Evolutionary conservation across 1,140 invertebrate genomes (phyloP).

Genomic region (Oryzaephilus surinamensis): DNA sequence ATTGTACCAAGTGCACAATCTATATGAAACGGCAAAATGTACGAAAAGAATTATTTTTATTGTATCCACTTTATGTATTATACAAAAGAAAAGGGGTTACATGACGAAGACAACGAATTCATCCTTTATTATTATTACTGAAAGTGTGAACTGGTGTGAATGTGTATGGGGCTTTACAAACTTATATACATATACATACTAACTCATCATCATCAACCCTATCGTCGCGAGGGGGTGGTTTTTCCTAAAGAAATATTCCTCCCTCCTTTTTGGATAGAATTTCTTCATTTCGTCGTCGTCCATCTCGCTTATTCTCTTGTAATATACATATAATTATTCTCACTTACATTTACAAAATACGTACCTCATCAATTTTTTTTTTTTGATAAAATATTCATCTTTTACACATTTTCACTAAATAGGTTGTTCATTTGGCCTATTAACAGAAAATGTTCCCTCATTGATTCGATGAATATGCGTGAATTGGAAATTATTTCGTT

Average conservation of each 20-base stretch:
- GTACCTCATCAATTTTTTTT: constrained; percentile 23
- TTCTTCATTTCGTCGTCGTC: constrained; percentile 22
- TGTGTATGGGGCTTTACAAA: too few species aligned
- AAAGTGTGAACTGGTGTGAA: too few species aligned
- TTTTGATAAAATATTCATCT: too few species aligned
- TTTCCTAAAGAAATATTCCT: constrained; percentile 27
- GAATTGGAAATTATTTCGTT: constrained; percentile 16
- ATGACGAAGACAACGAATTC: too few species aligned
- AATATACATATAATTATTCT: too few species aligned
- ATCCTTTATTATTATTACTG: too few species aligned
- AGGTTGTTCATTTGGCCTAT: too few species aligned
- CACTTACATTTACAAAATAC: constrained; percentile 8
- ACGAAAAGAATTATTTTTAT: constrained; percentile 29
- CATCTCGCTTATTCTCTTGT: constrained; percentile 9
- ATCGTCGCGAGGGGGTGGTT: constrained; percentile 15
- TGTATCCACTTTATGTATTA: constrained; percentile 21
- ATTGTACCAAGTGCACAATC: constrained; percentile 16
- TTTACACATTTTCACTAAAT: too few species aligned
- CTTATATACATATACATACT: too few species aligned
- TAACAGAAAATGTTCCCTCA: too few species aligned
- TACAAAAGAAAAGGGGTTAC: constrained; percentile 26
- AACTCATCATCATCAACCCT: too few species aligned
- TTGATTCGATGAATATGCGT: constrained; percentile 6
- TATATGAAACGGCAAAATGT: constrained; percentile 21
- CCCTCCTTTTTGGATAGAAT: constrained; percentile 26